These are phyloP conservation scores for Lota lota DNA, from an alignment of 2,113 vertebrate genomes.

Conservation along the genomic window DNA sequence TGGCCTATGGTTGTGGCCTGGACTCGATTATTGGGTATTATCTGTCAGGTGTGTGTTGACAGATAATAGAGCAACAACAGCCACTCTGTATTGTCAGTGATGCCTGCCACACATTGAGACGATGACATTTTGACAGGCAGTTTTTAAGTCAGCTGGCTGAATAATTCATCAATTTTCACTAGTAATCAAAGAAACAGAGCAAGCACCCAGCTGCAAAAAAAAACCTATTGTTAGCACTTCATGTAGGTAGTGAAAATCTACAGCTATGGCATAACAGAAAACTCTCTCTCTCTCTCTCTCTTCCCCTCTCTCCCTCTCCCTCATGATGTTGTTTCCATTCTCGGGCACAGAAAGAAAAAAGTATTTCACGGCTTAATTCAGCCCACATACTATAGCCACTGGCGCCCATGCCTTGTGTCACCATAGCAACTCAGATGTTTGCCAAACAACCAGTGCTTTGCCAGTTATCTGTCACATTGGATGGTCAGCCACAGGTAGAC, in stretches of 20 bases:
- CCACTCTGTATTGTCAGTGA: slow-evolving; percentile 37
- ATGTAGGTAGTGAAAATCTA: no score
- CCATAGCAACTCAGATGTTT: slow-evolving; percentile 49
- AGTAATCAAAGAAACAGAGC: no score
- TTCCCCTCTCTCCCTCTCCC: background rate
- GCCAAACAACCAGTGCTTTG: slow-evolving; percentile 19
- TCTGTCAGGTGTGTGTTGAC: no score
- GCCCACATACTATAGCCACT: slow-evolving; percentile 32
- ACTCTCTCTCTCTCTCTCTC: background rate
- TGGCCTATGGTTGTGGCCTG: no score
- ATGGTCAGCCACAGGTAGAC: slow-evolving; percentile 20
- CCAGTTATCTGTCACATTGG: slow-evolving; percentile 15
- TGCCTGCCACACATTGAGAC: slow-evolving; percentile 34
- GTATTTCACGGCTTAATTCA: slow-evolving; percentile 11
- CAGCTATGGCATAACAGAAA: no score
- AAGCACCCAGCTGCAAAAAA: no score
- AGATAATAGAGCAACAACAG: background rate
- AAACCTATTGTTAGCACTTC: no score
- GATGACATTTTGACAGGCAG: slow-evolving; percentile 46
- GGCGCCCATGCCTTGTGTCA: slow-evolving; percentile 22
- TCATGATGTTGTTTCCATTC: background rate
- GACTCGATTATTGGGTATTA: no score
- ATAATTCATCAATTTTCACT: slow-evolving; percentile 53
- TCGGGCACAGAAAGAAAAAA: background rate
- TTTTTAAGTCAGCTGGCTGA: slow-evolving; percentile 20